Conservation (phyloP, 2,113 vertebrate genomes). For the Pelusios castaneus region DNA sequence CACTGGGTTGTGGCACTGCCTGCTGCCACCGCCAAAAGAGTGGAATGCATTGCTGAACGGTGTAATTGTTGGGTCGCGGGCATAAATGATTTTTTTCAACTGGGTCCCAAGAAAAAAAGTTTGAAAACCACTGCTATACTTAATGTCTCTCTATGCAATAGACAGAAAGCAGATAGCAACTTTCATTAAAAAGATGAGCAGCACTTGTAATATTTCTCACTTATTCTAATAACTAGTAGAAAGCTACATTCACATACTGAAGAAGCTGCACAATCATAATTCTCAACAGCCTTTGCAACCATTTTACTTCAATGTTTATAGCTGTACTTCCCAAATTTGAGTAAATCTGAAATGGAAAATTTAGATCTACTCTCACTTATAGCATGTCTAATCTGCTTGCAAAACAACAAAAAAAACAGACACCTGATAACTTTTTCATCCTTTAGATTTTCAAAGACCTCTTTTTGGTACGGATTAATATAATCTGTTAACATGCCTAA, state of each 20-base stretch:
- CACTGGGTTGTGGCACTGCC: too few species aligned
- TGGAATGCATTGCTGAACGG: too few species aligned
- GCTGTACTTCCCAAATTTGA: conserved; percentile 15
- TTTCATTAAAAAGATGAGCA: conserved; percentile 1
- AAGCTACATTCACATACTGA: background rate
- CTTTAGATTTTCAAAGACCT: background rate
- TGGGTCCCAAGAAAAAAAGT: too few species aligned
- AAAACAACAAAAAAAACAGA: background rate
- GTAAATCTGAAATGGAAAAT: background rate
- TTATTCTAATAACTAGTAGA: background rate
- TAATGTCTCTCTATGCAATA: background rate
- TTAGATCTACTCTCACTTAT: background rate
- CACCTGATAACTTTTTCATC: background rate
- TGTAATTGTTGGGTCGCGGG: too few species aligned
- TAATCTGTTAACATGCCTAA: background rate
- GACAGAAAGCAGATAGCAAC: background rate
- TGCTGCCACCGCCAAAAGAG: too few species aligned
- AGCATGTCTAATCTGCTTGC: background rate
- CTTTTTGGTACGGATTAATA: background rate
- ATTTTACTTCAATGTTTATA: conserved; percentile 1
- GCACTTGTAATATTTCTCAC: conserved; percentile 36
- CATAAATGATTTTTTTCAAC: too few species aligned
- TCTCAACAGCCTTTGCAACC: background rate
- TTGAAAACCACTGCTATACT: too few species aligned
- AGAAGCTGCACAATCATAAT: conserved; percentile 3